These are phyloP conservation scores for Neosalanx taihuensis DNA, from an alignment of 2,797 vertebrate species.

Conservation along the genomic window DNA sequence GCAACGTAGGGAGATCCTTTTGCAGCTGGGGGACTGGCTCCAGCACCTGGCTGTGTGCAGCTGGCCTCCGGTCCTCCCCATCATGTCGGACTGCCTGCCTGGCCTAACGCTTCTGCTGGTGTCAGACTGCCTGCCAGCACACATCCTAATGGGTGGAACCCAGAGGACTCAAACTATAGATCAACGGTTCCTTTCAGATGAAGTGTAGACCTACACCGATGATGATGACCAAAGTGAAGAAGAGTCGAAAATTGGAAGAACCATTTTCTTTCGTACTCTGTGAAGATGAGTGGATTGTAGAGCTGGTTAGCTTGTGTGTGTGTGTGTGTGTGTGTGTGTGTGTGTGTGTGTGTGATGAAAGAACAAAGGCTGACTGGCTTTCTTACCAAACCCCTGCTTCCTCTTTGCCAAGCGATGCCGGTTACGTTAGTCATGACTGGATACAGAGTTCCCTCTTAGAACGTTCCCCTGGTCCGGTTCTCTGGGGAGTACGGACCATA, in stretches of 20 bases:
- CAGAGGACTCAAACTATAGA: too few species aligned
- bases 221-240: too few species aligned
- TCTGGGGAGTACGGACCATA: constrained; percentile 6
- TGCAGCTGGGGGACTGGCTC: constrained; percentile 33
- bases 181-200: too few species aligned
- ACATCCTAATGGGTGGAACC: too few species aligned
- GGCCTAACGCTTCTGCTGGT: too few species aligned
- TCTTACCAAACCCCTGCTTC: constrained; percentile 2
- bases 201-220: too few species aligned
- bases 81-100: not conserved
- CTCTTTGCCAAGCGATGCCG: not conserved
- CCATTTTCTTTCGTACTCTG: too few species aligned
- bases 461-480: not conserved
- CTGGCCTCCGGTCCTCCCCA: not conserved
- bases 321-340: not conserved
- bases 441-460: not conserved
- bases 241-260: too few species aligned
- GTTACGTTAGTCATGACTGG: not conserved
- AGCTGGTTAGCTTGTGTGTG: too few species aligned
- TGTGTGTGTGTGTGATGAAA: constrained; percentile 3
- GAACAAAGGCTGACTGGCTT: constrained; percentile 13
- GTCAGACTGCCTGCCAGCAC: too few species aligned
- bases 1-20: constrained; percentile 45
- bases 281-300: too few species aligned
- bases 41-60: constrained; percentile 26